Percentiles rank a stretch among this genome's conserved stretches.
phyloP scores from a whole-genome alignment of 64 coral and sea anemone genomes.

The Montipora sp. region DNA sequence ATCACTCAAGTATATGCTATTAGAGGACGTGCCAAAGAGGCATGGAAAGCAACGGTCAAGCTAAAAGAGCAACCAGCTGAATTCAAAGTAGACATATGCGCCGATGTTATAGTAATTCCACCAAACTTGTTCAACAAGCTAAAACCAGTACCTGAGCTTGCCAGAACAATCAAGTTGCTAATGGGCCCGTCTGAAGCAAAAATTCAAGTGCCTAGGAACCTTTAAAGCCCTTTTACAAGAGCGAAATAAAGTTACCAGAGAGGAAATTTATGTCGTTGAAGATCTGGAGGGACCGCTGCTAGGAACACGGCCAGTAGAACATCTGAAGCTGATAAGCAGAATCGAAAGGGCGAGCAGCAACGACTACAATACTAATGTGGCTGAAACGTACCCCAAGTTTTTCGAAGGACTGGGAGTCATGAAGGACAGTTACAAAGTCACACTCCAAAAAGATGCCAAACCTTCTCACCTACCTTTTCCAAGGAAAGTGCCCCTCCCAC shows the following conservation, averaged over 20 bases:
- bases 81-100: background rate
- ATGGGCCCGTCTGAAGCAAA: background rate
- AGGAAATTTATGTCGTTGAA: background rate
- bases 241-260: background rate
- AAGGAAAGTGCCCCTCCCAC: background rate
- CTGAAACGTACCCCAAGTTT: conserved; percentile 48
- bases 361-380: conserved; percentile 13
- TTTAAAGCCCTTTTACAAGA: background rate
- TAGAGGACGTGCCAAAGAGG: background rate
- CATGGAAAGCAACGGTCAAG: conserved; percentile 8
- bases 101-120: conserved; percentile 19
- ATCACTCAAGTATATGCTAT: too few relatives aligned
- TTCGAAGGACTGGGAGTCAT: conserved; percentile 65
- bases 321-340: background rate
- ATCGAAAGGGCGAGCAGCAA: background rate
- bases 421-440: conserved; percentile 53
- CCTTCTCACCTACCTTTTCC: background rate
- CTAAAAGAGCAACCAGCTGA: too few relatives aligned
- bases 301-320: background rate
- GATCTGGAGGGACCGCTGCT: background rate
- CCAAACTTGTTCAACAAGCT: background rate
- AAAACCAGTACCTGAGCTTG: background rate
- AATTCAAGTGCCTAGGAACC: background rate
- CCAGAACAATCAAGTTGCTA: background rate
- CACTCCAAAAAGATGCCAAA: too few relatives aligned